Percentiles rank a stretch among this genome's conserved stretches.
Conservation (phyloP, 2,797 vertebrate species). For the Gymnodraco acuticeps region DNA sequence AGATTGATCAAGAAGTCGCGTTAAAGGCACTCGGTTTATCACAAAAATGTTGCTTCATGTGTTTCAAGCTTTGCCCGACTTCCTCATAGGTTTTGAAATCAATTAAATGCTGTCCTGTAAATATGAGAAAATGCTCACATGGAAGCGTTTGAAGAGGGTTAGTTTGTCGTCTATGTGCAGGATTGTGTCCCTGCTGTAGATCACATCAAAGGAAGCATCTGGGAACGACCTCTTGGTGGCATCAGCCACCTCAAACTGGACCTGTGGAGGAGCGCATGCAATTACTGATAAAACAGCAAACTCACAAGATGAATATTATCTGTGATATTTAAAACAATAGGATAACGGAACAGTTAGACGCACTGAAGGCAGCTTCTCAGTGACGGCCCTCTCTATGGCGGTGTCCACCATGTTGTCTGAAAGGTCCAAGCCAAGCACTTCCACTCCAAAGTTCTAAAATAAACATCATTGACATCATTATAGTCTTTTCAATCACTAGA, state of each 20-base stretch:
- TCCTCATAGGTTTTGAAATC: not conserved
- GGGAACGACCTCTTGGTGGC: conserved; percentile 87
- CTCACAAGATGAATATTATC: too few relatives aligned
- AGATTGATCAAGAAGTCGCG: not conserved
- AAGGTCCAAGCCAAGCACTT: conserved; percentile 89
- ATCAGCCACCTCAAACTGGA: conserved; percentile 89
- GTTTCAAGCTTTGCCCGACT: not conserved
- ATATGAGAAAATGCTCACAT: conserved; percentile 73
- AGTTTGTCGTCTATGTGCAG: conserved; percentile 88
- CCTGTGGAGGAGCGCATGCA: conserved; percentile 65
- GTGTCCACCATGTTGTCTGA: conserved; percentile 91
- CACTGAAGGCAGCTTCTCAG: conserved; percentile 83
- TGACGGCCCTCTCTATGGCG: conserved; percentile 83
- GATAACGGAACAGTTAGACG: conserved; percentile 10
- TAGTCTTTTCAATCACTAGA: not conserved
- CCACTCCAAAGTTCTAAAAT: conserved; percentile 84
- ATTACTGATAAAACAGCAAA: not conserved
- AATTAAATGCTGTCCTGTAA: not conserved
- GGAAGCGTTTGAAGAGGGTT: conserved; percentile 85
- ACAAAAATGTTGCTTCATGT: not conserved
- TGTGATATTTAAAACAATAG: not conserved
- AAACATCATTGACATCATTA: not conserved
- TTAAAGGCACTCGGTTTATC: not conserved
- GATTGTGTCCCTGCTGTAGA: conserved; percentile 91
- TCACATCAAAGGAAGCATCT: conserved; percentile 85